Evolutionary conservation across 2,113 vertebrate species (phyloP).

Genomic region (Rostratula benghalensis): DNA sequence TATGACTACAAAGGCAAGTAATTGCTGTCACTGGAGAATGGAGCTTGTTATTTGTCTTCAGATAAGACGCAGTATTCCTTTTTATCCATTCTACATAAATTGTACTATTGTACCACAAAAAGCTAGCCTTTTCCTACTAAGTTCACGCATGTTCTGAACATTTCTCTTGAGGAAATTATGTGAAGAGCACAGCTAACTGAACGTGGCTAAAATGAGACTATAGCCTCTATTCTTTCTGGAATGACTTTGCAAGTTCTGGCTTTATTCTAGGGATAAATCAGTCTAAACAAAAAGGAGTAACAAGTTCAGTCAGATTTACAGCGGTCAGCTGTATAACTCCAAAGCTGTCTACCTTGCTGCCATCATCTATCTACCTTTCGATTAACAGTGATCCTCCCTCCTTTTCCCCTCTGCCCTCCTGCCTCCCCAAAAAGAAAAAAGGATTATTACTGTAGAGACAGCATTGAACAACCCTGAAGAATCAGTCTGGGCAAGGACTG

Average conservation of each 20-base stretch:
- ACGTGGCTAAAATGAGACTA: not conserved
- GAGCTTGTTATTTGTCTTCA: constrained; percentile 5
- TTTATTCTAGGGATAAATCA: constrained; percentile 5
- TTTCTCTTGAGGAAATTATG: not conserved
- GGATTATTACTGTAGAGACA: not conserved
- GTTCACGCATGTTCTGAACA: not conserved
- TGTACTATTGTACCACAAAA: not conserved
- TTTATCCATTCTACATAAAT: not conserved
- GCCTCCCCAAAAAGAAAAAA: not conserved
- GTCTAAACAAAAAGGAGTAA: not conserved
- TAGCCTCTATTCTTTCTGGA: not conserved
- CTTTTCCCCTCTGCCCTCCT: rapidly evolving
- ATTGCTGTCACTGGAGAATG: not conserved
- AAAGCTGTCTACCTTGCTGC: not conserved
- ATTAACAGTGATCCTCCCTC: not conserved
- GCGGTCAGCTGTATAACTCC: not conserved
- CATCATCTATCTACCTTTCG: not conserved
- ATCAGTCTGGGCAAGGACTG: not conserved
- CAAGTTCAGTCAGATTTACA: not conserved
- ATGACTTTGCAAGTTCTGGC: not conserved
- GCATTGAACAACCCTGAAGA: not conserved
- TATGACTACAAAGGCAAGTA: constrained; percentile 27
- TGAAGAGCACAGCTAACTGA: not conserved
- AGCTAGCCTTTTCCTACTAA: not conserved
- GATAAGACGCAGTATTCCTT: not conserved